Conservation (phyloP, 2,888 invertebrate species). For the Serrognathus titanus region DNA sequence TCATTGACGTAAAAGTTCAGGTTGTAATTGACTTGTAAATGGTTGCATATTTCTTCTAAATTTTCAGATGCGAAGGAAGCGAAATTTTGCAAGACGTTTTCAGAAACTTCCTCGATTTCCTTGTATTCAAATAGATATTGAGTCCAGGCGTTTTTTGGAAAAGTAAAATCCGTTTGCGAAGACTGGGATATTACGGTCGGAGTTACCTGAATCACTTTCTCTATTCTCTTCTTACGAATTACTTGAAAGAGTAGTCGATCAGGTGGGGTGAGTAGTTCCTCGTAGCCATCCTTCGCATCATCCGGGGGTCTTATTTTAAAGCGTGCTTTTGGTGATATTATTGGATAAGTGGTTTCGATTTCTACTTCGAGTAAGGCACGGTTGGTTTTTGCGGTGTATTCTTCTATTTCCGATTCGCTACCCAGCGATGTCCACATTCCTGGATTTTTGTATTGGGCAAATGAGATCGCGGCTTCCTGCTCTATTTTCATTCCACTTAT, state of each 20-base stretch:
- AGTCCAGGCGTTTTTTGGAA: conserved; percentile 67
- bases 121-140: conserved; percentile 55
- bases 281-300: conserved; percentile 64
- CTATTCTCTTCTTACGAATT: conserved; percentile 56
- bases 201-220: conserved; percentile 58
- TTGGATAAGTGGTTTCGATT: conserved; percentile 62
- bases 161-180: conserved; percentile 66
- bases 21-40: conserved; percentile 37
- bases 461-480: conserved; percentile 38
- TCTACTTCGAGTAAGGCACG: conserved; percentile 65
- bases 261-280: conserved; percentile 60
- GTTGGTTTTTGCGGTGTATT: conserved; percentile 52
- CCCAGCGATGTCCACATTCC: conserved; percentile 61
- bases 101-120: conserved; percentile 29
- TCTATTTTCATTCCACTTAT: conserved; percentile 58
- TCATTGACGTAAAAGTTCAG: conserved; percentile 64
- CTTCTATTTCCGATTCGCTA: conserved; percentile 62
- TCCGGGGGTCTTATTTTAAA: conserved; percentile 56
- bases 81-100: conserved; percentile 35
- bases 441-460: conserved; percentile 32
- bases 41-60: conserved; percentile 34
- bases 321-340: conserved; percentile 40
- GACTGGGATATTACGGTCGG: conserved; percentile 45
- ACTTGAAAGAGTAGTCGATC: conserved; percentile 57
- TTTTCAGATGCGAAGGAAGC: conserved; percentile 35